Conservation (phyloP, 2,888 invertebrate genomes). For the Rapana venosa region DNA sequence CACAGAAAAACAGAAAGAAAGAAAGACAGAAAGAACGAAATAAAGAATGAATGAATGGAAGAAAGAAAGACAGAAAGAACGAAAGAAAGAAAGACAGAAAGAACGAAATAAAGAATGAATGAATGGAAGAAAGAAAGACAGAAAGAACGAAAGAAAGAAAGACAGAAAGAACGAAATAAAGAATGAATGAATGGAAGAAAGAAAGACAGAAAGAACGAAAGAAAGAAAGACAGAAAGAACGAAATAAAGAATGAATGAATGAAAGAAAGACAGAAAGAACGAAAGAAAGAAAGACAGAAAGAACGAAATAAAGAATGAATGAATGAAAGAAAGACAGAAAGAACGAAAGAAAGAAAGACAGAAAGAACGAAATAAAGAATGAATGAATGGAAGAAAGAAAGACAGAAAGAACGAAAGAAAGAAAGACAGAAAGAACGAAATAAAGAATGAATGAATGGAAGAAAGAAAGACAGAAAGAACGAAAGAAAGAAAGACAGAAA, state of each 20-base stretch:
- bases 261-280: too few relatives aligned
- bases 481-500: too few relatives aligned
- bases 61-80: background rate
- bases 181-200: background rate
- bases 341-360: slow-evolving; percentile 5
- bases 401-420: background rate
- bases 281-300: too few relatives aligned
- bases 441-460: too few relatives aligned
- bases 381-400: too few relatives aligned
- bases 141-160: too few relatives aligned
- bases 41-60: background rate
- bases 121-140: background rate
- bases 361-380: background rate
- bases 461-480: too few relatives aligned
- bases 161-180: background rate
- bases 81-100: too few relatives aligned
- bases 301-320: too few relatives aligned
- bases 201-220: slow-evolving; percentile 3
- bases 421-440: too few relatives aligned
- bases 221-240: background rate
- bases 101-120: background rate
- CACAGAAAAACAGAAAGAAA: background rate
- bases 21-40: background rate
- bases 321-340: too few relatives aligned
- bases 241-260: background rate